A percentile compares a stretch with the other conserved stretches of the same genome.
These are phyloP conservation scores for Neostethus bicornis DNA, from an alignment of 2,797 vertebrate genomes.

Conservation along the genomic window DNA sequence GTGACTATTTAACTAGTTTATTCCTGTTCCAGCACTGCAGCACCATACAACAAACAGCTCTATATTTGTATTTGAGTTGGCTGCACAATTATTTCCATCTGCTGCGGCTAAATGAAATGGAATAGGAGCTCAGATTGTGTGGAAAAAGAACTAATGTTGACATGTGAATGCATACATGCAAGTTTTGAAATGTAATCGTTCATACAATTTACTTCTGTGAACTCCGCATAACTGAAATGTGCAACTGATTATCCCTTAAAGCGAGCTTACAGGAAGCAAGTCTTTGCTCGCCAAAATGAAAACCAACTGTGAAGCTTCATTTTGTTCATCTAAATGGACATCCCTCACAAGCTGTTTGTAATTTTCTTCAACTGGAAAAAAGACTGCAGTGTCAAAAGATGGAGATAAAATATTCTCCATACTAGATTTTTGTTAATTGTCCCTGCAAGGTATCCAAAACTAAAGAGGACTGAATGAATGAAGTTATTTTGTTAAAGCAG, in stretches of 20 bases:
- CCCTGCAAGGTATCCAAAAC: not conserved
- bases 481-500: not conserved
- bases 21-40: not conserved
- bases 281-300: conserved; percentile 26
- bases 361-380: not conserved
- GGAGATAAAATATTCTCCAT: not conserved
- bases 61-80: conserved; percentile 13
- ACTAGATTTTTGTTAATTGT: not conserved
- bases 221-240: not conserved
- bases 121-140: not conserved
- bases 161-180: not conserved
- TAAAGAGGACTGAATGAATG: not conserved
- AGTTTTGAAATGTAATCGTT: not conserved
- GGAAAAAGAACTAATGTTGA: not conserved
- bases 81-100: conserved; percentile 11
- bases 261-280: conserved; percentile 12
- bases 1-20: not conserved
- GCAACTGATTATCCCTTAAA: not conserved
- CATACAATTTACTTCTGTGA: not conserved
- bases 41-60: conserved; percentile 1
- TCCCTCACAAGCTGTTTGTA: conserved; percentile 1
- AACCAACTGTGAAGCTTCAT: conserved; percentile 16
- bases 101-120: not conserved
- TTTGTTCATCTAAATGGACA: conserved; percentile 8
- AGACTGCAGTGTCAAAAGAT: too few species aligned